phyloP scores from a whole-genome alignment of 2,113 vertebrate species.

The Archilochus colubris region DNA sequence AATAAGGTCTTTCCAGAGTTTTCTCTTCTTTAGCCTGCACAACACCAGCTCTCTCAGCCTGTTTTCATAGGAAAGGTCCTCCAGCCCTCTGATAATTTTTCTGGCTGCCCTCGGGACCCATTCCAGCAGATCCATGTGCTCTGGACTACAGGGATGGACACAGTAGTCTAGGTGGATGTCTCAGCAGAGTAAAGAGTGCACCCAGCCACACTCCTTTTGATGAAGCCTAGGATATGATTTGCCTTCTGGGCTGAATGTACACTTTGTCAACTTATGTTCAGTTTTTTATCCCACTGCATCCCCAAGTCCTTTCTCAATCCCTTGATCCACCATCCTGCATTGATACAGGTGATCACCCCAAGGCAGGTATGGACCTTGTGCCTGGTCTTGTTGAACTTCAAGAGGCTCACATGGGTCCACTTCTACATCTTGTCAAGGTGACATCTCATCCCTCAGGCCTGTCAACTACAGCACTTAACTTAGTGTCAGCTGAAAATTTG shows the following conservation, averaged over 20 bases:
- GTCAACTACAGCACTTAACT: no score
- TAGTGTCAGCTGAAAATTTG: background rate
- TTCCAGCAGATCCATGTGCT: background rate
- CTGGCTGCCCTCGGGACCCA: background rate
- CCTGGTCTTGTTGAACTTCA: background rate
- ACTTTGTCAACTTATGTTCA: no score
- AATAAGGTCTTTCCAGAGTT: fast-evolving
- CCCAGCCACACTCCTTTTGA: background rate
- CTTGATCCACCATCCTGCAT: background rate
- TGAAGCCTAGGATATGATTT: background rate
- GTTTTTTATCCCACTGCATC: background rate
- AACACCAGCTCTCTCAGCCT: background rate
- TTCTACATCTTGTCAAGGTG: background rate
- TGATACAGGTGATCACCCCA: background rate
- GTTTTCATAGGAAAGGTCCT: background rate
- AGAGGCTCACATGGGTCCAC: no score
- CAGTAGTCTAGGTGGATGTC: background rate
- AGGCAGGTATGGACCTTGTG: background rate
- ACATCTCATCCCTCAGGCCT: background rate
- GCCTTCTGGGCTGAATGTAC: background rate
- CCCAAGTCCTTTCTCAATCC: background rate
- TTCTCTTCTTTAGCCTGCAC: background rate
- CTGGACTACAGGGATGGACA: background rate
- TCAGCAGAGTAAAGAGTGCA: background rate
- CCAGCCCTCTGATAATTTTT: background rate